These are phyloP conservation scores for Proterorhinus semilunaris DNA, from an alignment of 2,113 vertebrate genomes.

Conservation along the genomic window DNA sequence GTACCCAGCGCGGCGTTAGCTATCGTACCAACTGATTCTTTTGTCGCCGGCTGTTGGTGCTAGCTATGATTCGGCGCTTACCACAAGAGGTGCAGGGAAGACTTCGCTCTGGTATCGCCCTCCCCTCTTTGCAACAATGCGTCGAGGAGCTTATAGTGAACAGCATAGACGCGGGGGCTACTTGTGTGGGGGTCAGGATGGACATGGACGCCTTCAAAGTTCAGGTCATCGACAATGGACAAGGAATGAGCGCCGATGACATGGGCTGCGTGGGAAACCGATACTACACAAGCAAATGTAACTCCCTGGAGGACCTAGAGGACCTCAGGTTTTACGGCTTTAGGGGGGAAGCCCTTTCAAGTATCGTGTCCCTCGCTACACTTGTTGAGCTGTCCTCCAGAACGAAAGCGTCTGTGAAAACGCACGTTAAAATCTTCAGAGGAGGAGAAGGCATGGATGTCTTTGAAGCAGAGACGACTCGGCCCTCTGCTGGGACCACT, in stretches of 20 bases:
- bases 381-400: constrained; percentile 89
- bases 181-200: constrained; percentile 87
- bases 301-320: constrained; percentile 82
- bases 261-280: constrained; percentile 80
- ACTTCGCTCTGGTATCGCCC: constrained; percentile 86
- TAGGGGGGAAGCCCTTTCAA: constrained; percentile 93
- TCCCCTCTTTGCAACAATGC: constrained; percentile 86
- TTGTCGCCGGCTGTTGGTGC: not conserved
- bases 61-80: constrained; percentile 84
- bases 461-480: constrained; percentile 76
- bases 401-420: constrained; percentile 78
- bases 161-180: constrained; percentile 88
- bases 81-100: constrained; percentile 80
- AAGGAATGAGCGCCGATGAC: constrained; percentile 82
- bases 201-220: constrained; percentile 90
- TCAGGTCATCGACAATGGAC: constrained; percentile 93
- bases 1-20: not conserved
- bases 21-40: not conserved
- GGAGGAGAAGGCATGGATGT: constrained; percentile 79
- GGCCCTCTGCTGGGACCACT: constrained; percentile 89
- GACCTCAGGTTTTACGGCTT: constrained; percentile 86
- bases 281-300: constrained; percentile 92
- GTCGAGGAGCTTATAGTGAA: constrained; percentile 93
- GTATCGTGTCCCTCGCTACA: constrained; percentile 80
- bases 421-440: constrained; percentile 85